A percentile compares a stretch with the other conserved stretches of the same genome.
These are phyloP conservation scores for Dendrophyllia cribrosa DNA, from an alignment of 64 coral and sea anemone genomes.

Conservation along the genomic window DNA sequence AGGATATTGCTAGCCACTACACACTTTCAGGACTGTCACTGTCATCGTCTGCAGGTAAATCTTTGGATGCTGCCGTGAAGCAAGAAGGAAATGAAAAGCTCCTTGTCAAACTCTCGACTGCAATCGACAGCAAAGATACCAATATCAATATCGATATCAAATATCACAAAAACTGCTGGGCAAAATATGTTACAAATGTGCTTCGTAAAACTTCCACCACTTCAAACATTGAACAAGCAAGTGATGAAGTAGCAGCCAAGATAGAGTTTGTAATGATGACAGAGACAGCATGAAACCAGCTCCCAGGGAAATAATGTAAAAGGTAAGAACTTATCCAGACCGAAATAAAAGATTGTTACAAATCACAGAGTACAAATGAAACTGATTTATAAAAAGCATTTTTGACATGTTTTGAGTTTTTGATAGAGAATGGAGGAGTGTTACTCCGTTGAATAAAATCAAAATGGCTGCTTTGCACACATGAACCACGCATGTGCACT, in stretches of 20 bases:
- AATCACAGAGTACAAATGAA: no score
- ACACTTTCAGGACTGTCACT: neutral
- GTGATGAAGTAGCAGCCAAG: conserved; percentile 59
- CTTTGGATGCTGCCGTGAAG: conserved; percentile 39
- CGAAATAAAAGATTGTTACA: neutral
- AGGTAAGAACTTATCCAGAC: neutral
- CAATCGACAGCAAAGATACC: conserved; percentile 53
- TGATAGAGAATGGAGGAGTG: no score
- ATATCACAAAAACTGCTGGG: conserved; percentile 75
- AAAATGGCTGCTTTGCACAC: no score
- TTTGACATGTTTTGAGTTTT: no score
- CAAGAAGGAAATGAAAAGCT: conserved; percentile 51
- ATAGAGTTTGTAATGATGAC: conserved; percentile 51
- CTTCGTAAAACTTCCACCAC: conserved; percentile 39
- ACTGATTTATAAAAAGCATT: no score
- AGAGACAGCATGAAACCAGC: conserved; percentile 38
- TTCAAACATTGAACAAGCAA: neutral
- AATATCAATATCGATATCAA: conserved; percentile 77
- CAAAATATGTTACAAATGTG: conserved; percentile 60
- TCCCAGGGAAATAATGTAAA: conserved; percentile 14
- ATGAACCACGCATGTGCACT: no score
- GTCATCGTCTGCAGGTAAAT: neutral
- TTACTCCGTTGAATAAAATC: no score
- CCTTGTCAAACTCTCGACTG: conserved; percentile 51
- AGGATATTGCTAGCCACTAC: no score